Evolutionary conservation across 2,888 invertebrate genomes (phyloP).

Genomic region (Sinopyrophorus schimmeli): DNA sequence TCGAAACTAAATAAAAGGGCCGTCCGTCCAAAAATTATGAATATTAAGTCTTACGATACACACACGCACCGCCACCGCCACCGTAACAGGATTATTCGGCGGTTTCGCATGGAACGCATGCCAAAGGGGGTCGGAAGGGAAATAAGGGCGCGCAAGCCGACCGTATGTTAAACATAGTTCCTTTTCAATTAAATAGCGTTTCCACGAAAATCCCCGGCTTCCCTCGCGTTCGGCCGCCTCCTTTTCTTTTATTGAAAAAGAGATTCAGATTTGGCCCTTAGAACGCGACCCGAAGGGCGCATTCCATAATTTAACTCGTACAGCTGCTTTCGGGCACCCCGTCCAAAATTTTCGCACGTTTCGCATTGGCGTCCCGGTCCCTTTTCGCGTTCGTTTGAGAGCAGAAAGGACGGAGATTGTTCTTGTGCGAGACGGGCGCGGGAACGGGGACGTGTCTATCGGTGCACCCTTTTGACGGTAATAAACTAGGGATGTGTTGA

Average conservation of each 20-base stretch:
- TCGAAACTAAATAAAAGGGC: no score
- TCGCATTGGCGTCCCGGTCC: background rate
- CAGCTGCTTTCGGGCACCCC: constrained; percentile 6
- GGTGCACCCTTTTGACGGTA: constrained; percentile 20
- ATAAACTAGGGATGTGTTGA: constrained; percentile 20
- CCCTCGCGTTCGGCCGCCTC: constrained; percentile 3
- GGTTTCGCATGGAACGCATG: constrained; percentile 10
- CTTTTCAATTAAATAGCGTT: constrained; percentile 22
- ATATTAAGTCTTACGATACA: no score
- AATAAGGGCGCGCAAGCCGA: constrained; percentile 20
- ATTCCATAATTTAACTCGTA: constrained; percentile 5
- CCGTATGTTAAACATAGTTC: constrained; percentile 15
- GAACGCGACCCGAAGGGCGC: constrained; percentile 1
- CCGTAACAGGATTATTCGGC: constrained; percentile 14
- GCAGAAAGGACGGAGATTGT: background rate
- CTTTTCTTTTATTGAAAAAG: constrained; percentile 14
- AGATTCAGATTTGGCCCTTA: constrained; percentile 4
- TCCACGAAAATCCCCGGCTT: constrained; percentile 15
- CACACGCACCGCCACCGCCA: no score
- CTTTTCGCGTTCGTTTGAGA: background rate
- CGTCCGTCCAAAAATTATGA: no score
- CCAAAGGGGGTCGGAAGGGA: constrained; percentile 2
- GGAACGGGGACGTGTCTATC: constrained; percentile 17
- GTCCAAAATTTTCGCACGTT: no score
- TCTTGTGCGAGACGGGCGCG: background rate